These are phyloP conservation scores for Spea bombifrons DNA, from an alignment of 2,113 vertebrate species.

Conservation along the genomic window DNA sequence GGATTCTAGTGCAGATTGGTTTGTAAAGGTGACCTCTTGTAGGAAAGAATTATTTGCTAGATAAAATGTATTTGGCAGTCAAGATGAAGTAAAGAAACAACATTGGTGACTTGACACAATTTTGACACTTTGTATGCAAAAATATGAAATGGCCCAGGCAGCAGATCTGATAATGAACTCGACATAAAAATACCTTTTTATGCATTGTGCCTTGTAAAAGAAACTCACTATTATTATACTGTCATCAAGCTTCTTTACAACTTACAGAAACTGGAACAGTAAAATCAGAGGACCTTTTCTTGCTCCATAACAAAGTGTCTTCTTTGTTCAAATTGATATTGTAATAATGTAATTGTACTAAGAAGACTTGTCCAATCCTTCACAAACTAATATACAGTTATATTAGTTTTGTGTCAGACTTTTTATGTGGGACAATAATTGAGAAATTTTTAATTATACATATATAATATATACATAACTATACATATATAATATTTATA, in stretches of 20 bases:
- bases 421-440: constrained; percentile 5
- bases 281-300: background rate
- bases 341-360: constrained; percentile 1
- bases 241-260: background rate
- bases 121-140: constrained; percentile 36
- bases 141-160: constrained; percentile 15
- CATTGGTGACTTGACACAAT: constrained; percentile 25
- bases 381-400: background rate
- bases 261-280: background rate
- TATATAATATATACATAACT: too few relatives aligned
- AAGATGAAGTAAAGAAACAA: constrained; percentile 14
- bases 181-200: constrained; percentile 16
- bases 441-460: background rate
- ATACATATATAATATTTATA: too few relatives aligned
- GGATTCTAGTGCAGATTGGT: constrained; percentile 1
- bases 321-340: background rate
- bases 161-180: constrained; percentile 8
- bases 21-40: constrained; percentile 42
- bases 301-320: background rate
- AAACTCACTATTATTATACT: constrained; percentile 4
- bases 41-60: constrained; percentile 31
- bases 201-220: background rate
- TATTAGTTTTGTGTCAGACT: background rate
- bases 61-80: constrained; percentile 30
- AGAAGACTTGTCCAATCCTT: constrained; percentile 7